Evolutionary conservation across 2,888 invertebrate genomes (phyloP).

Genomic region (Hoplodrina blanda): DNA sequence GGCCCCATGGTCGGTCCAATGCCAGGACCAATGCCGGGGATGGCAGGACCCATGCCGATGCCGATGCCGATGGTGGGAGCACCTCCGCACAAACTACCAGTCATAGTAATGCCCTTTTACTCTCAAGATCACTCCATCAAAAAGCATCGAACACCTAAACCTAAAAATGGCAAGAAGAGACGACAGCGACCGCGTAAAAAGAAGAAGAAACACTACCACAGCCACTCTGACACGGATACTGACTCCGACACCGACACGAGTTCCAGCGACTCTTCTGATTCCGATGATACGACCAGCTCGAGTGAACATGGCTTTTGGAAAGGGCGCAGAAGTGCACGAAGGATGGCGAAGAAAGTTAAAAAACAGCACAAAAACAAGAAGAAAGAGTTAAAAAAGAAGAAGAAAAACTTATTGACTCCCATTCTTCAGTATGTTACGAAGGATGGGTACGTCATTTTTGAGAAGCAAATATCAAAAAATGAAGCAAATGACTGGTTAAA

Average conservation of each 20-base stretch:
- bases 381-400: constrained; percentile 64
- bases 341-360: constrained; percentile 38
- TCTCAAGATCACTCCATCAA: constrained; percentile 78
- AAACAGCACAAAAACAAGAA: constrained; percentile 31
- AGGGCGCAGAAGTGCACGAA: constrained; percentile 59
- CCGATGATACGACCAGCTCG: constrained; percentile 29
- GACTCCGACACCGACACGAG: constrained; percentile 26
- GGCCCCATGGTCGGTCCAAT: constrained; percentile 41
- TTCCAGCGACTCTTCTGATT: constrained; percentile 36
- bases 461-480: constrained; percentile 80
- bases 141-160: constrained; percentile 47
- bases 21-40: constrained; percentile 42
- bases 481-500: constrained; percentile 84
- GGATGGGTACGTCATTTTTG: constrained; percentile 86
- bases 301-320: constrained; percentile 73
- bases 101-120: constrained; percentile 88
- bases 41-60: constrained; percentile 54
- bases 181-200: constrained; percentile 30
- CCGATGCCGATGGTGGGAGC: constrained; percentile 63
- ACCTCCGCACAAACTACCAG: constrained; percentile 81
- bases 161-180: constrained; percentile 47
- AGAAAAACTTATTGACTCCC: constrained; percentile 77
- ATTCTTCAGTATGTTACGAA: constrained; percentile 85
- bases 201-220: constrained; percentile 43
- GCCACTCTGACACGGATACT: constrained; percentile 15